phyloP scores from a whole-genome alignment of 1,140 invertebrate species.

The Cecropterus lyciades region DNA sequence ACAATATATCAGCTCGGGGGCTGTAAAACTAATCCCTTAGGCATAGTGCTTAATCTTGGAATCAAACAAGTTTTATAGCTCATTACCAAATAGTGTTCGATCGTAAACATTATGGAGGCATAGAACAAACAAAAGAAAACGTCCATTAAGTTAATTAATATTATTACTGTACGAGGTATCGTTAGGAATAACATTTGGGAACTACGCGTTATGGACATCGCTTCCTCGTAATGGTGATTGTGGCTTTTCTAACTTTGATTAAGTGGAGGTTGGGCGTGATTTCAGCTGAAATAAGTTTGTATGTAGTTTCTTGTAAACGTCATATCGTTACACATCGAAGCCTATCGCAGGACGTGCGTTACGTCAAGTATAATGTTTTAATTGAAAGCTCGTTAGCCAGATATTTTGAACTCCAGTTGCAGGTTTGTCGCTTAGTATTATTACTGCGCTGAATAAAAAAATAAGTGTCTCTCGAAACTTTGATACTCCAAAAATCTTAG shows the following conservation, averaged over 20 bases:
- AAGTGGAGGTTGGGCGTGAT: constrained; percentile 10
- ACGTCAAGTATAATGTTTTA: too few species aligned
- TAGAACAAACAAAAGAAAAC: constrained; percentile 21
- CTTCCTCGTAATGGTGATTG: constrained; percentile 25
- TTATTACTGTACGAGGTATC: constrained; percentile 17
- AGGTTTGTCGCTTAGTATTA: too few species aligned
- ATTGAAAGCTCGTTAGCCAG: too few species aligned
- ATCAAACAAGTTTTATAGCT: constrained; percentile 17
- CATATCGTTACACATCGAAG: not conserved
- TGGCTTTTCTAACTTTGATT: constrained; percentile 32
- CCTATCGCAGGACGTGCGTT: too few species aligned
- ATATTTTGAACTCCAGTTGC: too few species aligned
- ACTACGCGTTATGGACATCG: constrained; percentile 27
- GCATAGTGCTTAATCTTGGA: not conserved
- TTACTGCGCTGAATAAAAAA: too few species aligned
- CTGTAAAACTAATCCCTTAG: not conserved
- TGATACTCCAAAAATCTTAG: too few species aligned
- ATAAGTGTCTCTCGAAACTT: too few species aligned
- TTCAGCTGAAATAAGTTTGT: constrained; percentile 11
- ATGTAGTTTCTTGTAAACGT: not conserved
- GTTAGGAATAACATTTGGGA: constrained; percentile 19
- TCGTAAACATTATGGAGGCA: constrained; percentile 15
- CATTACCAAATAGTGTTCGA: constrained; percentile 13
- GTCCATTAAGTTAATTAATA: constrained; percentile 34
- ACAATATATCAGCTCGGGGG: not conserved